phyloP scores from a whole-genome alignment of 2,888 invertebrate genomes.

The Calameuta idolon region DNA sequence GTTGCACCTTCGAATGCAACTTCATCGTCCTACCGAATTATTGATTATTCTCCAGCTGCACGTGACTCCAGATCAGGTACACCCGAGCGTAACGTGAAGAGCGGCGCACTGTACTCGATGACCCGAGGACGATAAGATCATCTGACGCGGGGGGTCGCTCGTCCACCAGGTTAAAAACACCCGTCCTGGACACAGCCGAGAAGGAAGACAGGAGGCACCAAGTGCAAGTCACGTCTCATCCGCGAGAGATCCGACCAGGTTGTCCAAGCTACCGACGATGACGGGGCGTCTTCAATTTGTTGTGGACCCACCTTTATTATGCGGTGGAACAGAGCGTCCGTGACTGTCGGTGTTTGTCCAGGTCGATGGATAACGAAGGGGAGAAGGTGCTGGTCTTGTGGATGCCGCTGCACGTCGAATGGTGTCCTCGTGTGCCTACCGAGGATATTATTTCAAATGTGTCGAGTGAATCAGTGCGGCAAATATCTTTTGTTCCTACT shows the following conservation, averaged over 20 bases:
- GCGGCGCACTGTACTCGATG: too few species aligned
- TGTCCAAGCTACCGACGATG: constrained; percentile 53
- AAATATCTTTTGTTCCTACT: too few species aligned
- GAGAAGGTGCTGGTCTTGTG: not conserved
- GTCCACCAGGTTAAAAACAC: constrained; percentile 14
- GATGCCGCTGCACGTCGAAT: not conserved
- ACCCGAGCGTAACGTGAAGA: too few species aligned
- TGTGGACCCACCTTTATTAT: constrained; percentile 3
- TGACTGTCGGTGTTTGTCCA: constrained; percentile 6
- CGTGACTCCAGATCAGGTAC: too few species aligned
- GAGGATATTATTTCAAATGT: not conserved
- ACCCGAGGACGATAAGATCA: constrained; percentile 47
- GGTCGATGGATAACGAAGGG: constrained; percentile 5
- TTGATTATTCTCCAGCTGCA: too few species aligned
- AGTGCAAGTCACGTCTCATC: constrained; percentile 41
- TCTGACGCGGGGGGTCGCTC: constrained; percentile 61
- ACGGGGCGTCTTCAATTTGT: constrained; percentile 35
- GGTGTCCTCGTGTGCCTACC: not conserved
- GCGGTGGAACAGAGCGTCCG: constrained; percentile 3
- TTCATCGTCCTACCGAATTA: too few species aligned
- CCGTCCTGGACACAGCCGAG: constrained; percentile 30
- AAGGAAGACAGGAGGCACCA: constrained; percentile 43
- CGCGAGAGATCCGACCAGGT: constrained; percentile 5
- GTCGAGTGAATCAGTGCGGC: too few species aligned
- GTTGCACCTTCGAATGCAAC: too few species aligned